Evolutionary conservation across 30 jellyfish, hydroid and myxozoan species (phyloP).

Genomic region (Aurelia sp.): DNA sequence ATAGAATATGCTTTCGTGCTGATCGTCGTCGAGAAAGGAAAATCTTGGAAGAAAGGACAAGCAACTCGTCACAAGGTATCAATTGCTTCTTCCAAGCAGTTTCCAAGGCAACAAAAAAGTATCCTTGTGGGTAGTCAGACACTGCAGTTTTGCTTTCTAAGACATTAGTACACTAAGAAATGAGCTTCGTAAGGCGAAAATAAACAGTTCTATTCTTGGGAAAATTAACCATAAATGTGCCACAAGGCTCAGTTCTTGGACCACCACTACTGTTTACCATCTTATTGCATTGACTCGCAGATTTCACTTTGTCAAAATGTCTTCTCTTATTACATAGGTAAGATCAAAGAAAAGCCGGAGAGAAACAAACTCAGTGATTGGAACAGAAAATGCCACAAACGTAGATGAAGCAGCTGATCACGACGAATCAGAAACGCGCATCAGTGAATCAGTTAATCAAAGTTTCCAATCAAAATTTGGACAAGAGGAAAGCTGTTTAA

Average conservation of each 20-base stretch:
- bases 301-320: background rate
- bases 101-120: too few species aligned
- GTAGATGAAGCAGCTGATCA: background rate
- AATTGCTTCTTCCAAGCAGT: too few species aligned
- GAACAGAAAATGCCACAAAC: background rate
- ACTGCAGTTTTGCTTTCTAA: too few species aligned
- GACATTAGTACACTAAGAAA: too few species aligned
- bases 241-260: background rate
- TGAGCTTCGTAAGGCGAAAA: too few species aligned
- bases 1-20: conserved; percentile 87
- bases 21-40: conserved; percentile 54
- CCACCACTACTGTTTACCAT: background rate
- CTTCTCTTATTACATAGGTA: too few species aligned
- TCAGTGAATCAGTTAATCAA: background rate
- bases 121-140: too few species aligned
- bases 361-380: background rate
- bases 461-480: background rate
- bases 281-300: background rate
- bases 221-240: too few species aligned
- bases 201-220: too few species aligned
- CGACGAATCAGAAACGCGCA: too few species aligned
- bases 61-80: background rate
- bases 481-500: background rate
- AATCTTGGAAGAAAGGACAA: conserved; percentile 7
- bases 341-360: background rate